A percentile compares a stretch with the other conserved stretches of the same genome.
These are phyloP conservation scores for Paralvinella palmiformis DNA, from an alignment of 1,140 invertebrate species.

Conservation along the genomic window DNA sequence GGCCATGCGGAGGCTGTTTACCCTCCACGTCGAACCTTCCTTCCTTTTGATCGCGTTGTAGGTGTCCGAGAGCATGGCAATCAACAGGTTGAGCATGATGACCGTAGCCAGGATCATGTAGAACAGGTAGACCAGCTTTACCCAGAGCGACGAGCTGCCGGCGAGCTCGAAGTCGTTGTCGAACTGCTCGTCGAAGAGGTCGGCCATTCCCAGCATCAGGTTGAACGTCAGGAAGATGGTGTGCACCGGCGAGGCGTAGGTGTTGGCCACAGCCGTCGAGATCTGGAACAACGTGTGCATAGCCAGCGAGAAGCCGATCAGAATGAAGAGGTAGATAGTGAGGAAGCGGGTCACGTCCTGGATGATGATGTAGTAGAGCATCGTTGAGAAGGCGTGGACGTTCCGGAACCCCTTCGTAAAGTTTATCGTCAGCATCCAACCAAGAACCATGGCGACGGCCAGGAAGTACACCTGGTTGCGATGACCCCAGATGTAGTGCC, in stretches of 20 bases:
- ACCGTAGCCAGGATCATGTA: constrained; percentile 21
- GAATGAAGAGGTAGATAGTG: constrained; percentile 20
- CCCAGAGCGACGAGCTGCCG: constrained; percentile 4
- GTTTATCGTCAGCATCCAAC: constrained; percentile 20
- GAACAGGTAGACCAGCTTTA: constrained; percentile 15
- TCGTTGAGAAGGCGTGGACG: constrained; percentile 21
- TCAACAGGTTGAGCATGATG: constrained; percentile 21
- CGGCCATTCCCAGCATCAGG: constrained; percentile 19
- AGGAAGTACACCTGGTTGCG: constrained; percentile 7
- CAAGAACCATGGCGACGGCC: constrained; percentile 16
- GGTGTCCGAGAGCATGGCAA: constrained; percentile 23
- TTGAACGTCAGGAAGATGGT: constrained; percentile 21
- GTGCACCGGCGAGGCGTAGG: constrained; percentile 1
- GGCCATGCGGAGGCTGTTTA: constrained; percentile 16
- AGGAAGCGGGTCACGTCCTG: constrained; percentile 21
- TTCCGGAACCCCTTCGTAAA: constrained; percentile 22
- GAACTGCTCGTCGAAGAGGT: constrained; percentile 16
- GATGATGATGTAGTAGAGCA: constrained; percentile 23
- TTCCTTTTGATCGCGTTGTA: constrained; percentile 16
- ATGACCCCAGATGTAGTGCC: background rate
- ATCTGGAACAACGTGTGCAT: constrained; percentile 20
- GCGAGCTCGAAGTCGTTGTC: constrained; percentile 9
- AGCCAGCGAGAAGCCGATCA: constrained; percentile 20
- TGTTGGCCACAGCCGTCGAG: background rate
- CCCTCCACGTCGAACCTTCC: constrained; percentile 18